A percentile compares a stretch with the other conserved stretches of the same genome.
phyloP scores from a whole-genome alignment of 2,797 vertebrate genomes.

The Balearica regulorum region DNA sequence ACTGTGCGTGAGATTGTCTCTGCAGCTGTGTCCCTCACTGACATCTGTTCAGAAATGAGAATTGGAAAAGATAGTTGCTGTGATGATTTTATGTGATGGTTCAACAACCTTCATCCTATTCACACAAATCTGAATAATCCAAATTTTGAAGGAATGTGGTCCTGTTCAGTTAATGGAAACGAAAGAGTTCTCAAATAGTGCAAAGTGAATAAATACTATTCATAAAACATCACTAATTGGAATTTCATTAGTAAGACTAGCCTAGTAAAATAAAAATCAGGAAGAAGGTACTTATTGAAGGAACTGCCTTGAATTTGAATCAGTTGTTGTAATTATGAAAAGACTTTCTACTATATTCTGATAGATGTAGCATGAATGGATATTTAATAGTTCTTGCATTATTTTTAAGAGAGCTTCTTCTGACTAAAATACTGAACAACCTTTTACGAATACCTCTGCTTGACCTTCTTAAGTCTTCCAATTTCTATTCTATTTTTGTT shows the following conservation, averaged over 20 bases:
- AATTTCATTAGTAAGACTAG: background rate
- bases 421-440: background rate
- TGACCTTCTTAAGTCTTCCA: slow-evolving; percentile 51
- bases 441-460: background rate
- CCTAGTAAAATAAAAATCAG: background rate
- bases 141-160: background rate
- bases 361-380: background rate
- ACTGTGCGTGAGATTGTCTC: background rate
- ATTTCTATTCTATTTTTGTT: slow-evolving; percentile 57
- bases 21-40: background rate
- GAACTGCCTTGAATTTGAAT: background rate
- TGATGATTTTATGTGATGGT: background rate
- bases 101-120: background rate
- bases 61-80: background rate
- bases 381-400: background rate
- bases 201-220: background rate
- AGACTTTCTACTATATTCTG: background rate
- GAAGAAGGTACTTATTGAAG: background rate
- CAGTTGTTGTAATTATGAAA: background rate
- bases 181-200: background rate
- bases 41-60: background rate
- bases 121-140: background rate
- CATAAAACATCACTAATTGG: background rate
- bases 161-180: background rate
- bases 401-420: background rate